These are phyloP conservation scores for Melanchra persicariae DNA, from an alignment of 2,888 invertebrate genomes.

Conservation along the genomic window DNA sequence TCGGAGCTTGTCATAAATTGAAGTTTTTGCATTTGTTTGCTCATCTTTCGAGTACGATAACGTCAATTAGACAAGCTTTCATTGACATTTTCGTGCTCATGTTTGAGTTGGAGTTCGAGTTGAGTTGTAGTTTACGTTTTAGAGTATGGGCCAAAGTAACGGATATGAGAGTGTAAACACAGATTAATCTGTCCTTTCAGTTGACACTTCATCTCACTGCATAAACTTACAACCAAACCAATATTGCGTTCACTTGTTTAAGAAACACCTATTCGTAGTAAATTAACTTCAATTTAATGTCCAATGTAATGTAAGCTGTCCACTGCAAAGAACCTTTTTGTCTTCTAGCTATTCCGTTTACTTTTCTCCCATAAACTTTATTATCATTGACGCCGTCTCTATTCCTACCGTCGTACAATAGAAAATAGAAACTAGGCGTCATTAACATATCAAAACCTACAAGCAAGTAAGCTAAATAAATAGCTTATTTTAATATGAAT, in stretches of 20 bases:
- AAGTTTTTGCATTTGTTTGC: too few species aligned
- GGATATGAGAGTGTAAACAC: background rate
- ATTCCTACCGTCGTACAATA: slow-evolving; percentile 5
- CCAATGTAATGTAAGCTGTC: background rate
- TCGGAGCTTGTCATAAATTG: too few species aligned
- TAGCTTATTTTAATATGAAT: slow-evolving; percentile 39
- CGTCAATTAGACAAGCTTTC: too few species aligned
- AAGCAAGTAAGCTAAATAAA: slow-evolving; percentile 27
- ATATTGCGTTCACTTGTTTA: background rate
- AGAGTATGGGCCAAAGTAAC: too few species aligned
- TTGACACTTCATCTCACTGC: slow-evolving; percentile 3
- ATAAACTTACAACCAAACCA: background rate
- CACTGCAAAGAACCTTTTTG: background rate
- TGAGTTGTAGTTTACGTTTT: too few species aligned
- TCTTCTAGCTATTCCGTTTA: slow-evolving; percentile 2
- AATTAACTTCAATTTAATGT: background rate
- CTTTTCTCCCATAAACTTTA: slow-evolving; percentile 27
- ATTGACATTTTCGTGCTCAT: too few species aligned
- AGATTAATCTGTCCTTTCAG: background rate
- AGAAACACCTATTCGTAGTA: background rate
- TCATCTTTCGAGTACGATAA: too few species aligned
- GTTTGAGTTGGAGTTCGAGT: too few species aligned
- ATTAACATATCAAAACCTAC: slow-evolving; percentile 26
- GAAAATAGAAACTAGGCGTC: slow-evolving; percentile 31
- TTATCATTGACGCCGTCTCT: slow-evolving; percentile 1